Percentiles rank a stretch among this genome's conserved stretches.
Conservation (phyloP, 2,113 vertebrate species). For the Cyprinus carpio region DNA sequence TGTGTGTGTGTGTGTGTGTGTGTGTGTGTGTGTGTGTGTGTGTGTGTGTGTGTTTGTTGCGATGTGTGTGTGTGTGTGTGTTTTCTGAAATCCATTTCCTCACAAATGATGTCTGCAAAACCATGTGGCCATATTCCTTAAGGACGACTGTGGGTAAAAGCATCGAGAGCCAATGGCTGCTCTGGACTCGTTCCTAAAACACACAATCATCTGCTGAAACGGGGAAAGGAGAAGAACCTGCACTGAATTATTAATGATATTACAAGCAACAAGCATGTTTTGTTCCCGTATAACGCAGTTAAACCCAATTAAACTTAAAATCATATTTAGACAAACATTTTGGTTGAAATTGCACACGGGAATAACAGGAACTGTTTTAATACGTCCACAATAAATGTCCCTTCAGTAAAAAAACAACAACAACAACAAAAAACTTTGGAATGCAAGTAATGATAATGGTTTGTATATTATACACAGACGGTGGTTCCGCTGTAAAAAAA, state of each 20-base stretch:
- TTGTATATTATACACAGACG: not conserved
- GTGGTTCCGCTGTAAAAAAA: too few species aligned
- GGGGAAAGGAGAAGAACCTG: slow-evolving; percentile 35
- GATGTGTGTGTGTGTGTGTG: too few species aligned
- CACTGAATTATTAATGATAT: slow-evolving; percentile 57
- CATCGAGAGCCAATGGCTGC: slow-evolving; percentile 36
- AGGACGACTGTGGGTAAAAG: slow-evolving; percentile 44
- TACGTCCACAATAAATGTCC: not conserved
- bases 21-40: too few species aligned
- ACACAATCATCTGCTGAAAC: slow-evolving; percentile 48
- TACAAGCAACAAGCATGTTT: slow-evolving; percentile 43
- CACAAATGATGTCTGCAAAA: slow-evolving; percentile 27
- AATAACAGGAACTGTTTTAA: not conserved
- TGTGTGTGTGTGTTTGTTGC: too few species aligned
- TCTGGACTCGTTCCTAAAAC: slow-evolving; percentile 55
- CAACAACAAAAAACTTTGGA: not conserved
- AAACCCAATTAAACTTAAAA: not conserved
- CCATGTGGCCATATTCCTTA: slow-evolving; percentile 40
- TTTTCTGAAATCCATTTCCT: slow-evolving; percentile 17
- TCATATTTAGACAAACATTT: not conserved
- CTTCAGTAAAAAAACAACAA: not conserved
- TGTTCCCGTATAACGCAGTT: not conserved
- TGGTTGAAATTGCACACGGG: not conserved
- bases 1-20: too few species aligned
- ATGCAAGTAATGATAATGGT: not conserved